These are phyloP conservation scores for Copidosoma aretas DNA, from an alignment of 2,888 invertebrate species.

Conservation along the genomic window DNA sequence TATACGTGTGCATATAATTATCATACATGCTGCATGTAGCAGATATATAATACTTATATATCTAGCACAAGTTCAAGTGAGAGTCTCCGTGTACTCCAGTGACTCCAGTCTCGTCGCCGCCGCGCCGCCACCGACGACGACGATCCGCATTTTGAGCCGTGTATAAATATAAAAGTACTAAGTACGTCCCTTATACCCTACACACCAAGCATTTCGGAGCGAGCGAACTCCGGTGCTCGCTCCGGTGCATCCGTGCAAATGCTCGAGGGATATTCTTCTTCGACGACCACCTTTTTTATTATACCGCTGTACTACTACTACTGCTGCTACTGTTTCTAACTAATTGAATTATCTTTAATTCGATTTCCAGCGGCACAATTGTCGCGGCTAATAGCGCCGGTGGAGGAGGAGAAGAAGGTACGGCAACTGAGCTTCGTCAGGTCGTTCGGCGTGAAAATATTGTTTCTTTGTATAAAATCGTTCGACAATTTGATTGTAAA, in stretches of 20 bases:
- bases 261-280: slow-evolving; percentile 50
- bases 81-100: not conserved
- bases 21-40: too few species aligned
- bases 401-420: not conserved
- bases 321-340: too few species aligned
- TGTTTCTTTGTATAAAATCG: not conserved
- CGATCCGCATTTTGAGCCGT: not conserved
- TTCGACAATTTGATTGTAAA: too few species aligned
- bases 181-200: too few species aligned
- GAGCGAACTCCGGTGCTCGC: not conserved
- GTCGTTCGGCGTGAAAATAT: not conserved
- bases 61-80: too few species aligned
- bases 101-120: not conserved
- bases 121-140: too few species aligned
- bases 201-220: not conserved
- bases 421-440: not conserved
- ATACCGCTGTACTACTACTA: too few species aligned
- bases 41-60: too few species aligned
- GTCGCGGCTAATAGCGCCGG: slow-evolving; percentile 22
- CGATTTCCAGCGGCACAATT: slow-evolving; percentile 46
- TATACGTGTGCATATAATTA: too few species aligned
- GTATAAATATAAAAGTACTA: not conserved
- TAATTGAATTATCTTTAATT: slow-evolving; percentile 58
- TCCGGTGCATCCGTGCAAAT: slow-evolving; percentile 51
- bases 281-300: slow-evolving; percentile 37